Evolutionary conservation across 2,888 invertebrate genomes (phyloP).

Genomic region (Drosophila meridiana): DNA sequence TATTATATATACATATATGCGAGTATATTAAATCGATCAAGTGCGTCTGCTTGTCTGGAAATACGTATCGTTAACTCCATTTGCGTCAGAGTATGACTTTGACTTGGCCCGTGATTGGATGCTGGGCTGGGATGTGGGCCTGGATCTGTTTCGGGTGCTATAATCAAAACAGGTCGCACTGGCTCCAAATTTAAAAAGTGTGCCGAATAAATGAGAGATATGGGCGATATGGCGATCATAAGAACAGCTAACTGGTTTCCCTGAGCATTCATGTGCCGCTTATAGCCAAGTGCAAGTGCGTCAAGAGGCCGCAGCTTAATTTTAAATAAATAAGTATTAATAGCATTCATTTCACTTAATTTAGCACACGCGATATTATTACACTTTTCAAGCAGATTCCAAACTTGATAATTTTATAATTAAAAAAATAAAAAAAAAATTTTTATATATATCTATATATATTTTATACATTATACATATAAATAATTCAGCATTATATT

Average conservation of each 20-base stretch:
- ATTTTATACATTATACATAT: not conserved
- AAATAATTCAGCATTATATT: not conserved
- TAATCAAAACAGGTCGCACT: slow-evolving; percentile 40
- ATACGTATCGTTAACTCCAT: slow-evolving; percentile 30
- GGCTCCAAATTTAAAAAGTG: slow-evolving; percentile 50
- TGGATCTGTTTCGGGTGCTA: slow-evolving; percentile 7
- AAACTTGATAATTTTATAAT: slow-evolving; percentile 2
- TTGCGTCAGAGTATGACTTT: slow-evolving; percentile 49
- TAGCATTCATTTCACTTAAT: slow-evolving; percentile 30
- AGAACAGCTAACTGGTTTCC: slow-evolving; percentile 33
- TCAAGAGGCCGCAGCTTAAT: slow-evolving; percentile 17
- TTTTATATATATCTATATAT: not conserved
- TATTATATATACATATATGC: not conserved
- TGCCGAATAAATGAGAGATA: slow-evolving; percentile 49
- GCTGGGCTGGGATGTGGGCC: slow-evolving; percentile 5
- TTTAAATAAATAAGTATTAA: slow-evolving; percentile 44
- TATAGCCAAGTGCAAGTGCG: slow-evolving; percentile 27
- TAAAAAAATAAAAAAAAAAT: not conserved
- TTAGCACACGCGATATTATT: not conserved
- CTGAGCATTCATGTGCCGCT: not conserved
- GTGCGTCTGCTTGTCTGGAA: slow-evolving; percentile 4
- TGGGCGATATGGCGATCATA: slow-evolving; percentile 1
- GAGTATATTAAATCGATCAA: not conserved
- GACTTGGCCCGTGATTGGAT: slow-evolving; percentile 9
- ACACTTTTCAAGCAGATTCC: not conserved